These are phyloP conservation scores for Hypena proboscidalis DNA, from an alignment of 2,888 invertebrate genomes.

Conservation along the genomic window DNA sequence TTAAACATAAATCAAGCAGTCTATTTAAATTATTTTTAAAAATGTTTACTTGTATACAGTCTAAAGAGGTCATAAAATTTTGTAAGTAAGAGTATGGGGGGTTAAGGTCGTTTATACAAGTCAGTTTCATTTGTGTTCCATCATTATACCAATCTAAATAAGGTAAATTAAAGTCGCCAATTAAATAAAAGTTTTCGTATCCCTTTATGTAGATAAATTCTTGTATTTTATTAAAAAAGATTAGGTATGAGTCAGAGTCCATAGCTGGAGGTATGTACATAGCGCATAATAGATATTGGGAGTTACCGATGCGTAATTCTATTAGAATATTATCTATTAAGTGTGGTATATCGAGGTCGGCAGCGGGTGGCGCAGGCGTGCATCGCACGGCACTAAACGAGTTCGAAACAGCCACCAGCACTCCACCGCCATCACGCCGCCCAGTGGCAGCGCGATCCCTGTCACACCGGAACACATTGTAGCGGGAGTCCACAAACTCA, in stretches of 20 bases:
- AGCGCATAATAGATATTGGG: neutral
- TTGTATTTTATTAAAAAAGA: too few relatives aligned
- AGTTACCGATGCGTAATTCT: neutral
- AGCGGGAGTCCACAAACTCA: neutral
- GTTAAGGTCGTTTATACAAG: neutral
- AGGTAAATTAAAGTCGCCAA: neutral
- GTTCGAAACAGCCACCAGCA: neutral
- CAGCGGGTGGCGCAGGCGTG: neutral
- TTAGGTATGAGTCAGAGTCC: neutral
- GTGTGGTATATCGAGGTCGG: neutral
- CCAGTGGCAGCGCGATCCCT: too few relatives aligned
- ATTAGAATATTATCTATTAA: neutral
- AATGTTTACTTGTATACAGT: constrained; percentile 2
- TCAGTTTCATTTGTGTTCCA: neutral
- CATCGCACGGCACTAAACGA: neutral
- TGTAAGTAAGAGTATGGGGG: neutral
- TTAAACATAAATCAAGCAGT: constrained; percentile 3
- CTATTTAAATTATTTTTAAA: neutral
- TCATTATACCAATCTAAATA: neutral
- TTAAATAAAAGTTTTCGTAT: too few relatives aligned
- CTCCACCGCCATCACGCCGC: neutral
- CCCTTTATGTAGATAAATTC: too few relatives aligned
- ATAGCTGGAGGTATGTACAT: neutral
- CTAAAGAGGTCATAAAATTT: neutral
- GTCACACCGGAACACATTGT: too few relatives aligned